Evolutionary conservation across 2,888 invertebrate genomes (phyloP), one percentile per base, ranked within the genome.

Genomic region (Caenorhabditis virilis): DNA sequence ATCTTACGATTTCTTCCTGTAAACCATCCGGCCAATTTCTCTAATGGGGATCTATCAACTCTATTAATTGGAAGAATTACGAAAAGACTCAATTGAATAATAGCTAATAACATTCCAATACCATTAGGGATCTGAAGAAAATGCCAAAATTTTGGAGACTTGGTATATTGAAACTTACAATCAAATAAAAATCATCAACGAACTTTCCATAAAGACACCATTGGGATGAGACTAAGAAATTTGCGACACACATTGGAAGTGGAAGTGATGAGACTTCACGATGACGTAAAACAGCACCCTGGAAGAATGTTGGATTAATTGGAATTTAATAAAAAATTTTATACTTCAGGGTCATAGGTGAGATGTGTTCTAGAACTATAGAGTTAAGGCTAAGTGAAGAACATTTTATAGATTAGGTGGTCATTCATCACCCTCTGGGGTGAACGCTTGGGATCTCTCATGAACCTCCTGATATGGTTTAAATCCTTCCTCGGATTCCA

Each of bases 181-280:
- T 87, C 78, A 92, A 87, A 84, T 91, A 91, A 58, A 85, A 83
- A 83, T 92, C 91, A 64, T 88, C 84, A 58, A 92, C 87, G 39
- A 91, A 88, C 70, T 90, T 86, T 22, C 91, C 92, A 83, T 92
- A 93, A 0, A 91, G 80, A 51, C 90, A 86, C 92, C 92, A 93
- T 82, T 89, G 88, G 64, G 88, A 87, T 25, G 90, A 88, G n/a
- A 93, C 91, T 7, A 92, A 80, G 18, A 91, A 88, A 66, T 91
- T 93, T 77, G 91, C 89, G 41, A 91, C 85, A 78, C 93, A 92
- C 68, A 95, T 87, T 5, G 93, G 91, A 84, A 94, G 91, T 4
- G 94, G 93, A 84, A 95, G 87, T 33, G 89, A 89, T 61, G 90
- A 91, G 0, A 93, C 91, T 84, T 90, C 91, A 85, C 91, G 89